Evolutionary conservation across 1,140 invertebrate species (phyloP), one percentile per base, ranked within the genome.

Genomic region (Helicoverpa zea): DNA sequence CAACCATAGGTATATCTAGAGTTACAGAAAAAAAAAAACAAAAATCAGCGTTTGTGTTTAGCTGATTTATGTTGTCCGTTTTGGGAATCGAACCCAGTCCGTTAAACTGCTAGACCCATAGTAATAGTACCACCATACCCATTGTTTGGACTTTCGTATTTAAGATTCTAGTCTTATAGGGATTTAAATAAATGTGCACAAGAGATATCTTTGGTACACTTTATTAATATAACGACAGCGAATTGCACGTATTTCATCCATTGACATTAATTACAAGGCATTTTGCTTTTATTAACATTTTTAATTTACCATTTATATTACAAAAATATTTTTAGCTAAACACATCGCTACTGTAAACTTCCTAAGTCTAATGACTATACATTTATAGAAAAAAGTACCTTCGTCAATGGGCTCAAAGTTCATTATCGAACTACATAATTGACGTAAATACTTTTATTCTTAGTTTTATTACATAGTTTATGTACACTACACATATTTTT

Each of bases 381-480:
- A 78, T 81, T 83, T 82, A 81, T 81, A 68, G 52, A 84, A 87
- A 89, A 92, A 93, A 93, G 90, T 88, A 88, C 52, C 85, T 88
- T 63, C 83, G 86, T 86, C 91, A 93, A 92, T 84, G 91, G 91
- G 91, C 91, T 93, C 91, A 93, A 86, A 86, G 85, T 90, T 89
- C 88, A 16, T 52, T 61, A 29, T 63, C 79, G 81, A 84, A 86
- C 79, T 80, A 88, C 83, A 87, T 85, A 85, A 91, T 91, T 92
- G 91, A 90, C 83, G 86, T 81, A 88, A 91, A 88, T 82, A 88
- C 91, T 92, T 92, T 93, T 90, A 81, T 68, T 74, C 66, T 74
- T 79, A 81, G 82, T 83, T 85, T 81, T 43, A 64, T 82, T 82
- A 76, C 75, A 76, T 73, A 75, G 64, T 30, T 52, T 80, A 79